These are phyloP conservation scores for Leptestheria dahalacensis DNA, from an alignment of 1,140 invertebrate genomes.

Conservation along the genomic window DNA sequence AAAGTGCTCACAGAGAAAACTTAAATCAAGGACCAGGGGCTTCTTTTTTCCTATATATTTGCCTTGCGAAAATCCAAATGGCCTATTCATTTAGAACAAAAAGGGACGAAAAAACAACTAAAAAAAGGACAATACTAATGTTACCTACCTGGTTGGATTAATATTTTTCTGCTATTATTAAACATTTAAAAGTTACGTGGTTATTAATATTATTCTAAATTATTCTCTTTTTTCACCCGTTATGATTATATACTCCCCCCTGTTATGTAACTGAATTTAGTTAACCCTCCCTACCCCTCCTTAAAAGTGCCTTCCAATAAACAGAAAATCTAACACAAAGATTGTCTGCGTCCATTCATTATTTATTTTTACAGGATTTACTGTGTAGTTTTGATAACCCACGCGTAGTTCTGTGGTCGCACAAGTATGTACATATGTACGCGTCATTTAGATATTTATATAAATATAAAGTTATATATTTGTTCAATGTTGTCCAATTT, in stretches of 20 bases:
- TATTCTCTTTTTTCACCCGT: too few species aligned
- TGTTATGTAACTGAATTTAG: neutral
- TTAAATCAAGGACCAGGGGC: neutral
- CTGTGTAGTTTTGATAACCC: neutral
- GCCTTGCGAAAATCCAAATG: neutral
- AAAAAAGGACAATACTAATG: too few species aligned
- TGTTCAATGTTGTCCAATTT: too few species aligned
- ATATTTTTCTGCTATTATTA: neutral
- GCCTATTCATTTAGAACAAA: too few species aligned
- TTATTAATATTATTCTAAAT: neutral
- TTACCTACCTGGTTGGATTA: too few species aligned
- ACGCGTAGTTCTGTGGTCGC: too few species aligned
- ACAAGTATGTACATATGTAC: too few species aligned
- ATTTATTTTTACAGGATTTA: neutral
- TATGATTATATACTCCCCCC: neutral
- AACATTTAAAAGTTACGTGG: neutral
- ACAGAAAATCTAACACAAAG: neutral
- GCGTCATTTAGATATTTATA: too few species aligned
- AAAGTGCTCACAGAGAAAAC: neutral
- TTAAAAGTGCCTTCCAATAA: neutral
- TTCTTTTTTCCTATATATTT: neutral
- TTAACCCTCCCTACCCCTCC: too few species aligned
- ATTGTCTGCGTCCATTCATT: neutral
- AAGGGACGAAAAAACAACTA: too few species aligned
- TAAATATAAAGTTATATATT: too few species aligned